phyloP scores from a whole-genome alignment of 2,888 invertebrate species.

The Campoplex nolae region DNA sequence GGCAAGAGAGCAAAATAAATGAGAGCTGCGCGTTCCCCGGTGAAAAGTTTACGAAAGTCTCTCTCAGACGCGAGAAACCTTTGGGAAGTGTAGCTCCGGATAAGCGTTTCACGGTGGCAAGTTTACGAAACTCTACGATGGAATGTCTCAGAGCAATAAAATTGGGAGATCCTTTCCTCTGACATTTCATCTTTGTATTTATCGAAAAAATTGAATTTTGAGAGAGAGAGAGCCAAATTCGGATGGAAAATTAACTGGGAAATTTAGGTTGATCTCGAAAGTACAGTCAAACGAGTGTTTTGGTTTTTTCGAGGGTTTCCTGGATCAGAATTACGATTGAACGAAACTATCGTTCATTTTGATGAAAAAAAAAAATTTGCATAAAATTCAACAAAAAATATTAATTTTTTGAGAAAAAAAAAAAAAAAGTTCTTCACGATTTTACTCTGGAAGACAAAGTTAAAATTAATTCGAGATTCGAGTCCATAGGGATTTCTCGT shows the following conservation, averaged over 20 bases:
- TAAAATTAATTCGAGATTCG: neutral
- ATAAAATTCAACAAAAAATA: neutral
- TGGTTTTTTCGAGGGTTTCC: neutral
- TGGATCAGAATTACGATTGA: neutral
- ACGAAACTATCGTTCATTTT: neutral
- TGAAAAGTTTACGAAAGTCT: slow-evolving; percentile 5
- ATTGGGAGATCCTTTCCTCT: neutral
- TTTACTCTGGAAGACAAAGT: neutral
- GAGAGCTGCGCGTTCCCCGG: neutral
- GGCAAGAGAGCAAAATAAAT: neutral
- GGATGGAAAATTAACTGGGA: neutral
- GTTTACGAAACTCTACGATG: slow-evolving; percentile 3
- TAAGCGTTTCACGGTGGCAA: slow-evolving; percentile 3
- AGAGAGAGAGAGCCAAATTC: neutral
- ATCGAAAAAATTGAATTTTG: neutral
- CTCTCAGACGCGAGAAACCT: neutral
- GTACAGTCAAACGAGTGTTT: neutral
- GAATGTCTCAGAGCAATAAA: slow-evolving; percentile 22
- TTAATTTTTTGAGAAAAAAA: neutral
- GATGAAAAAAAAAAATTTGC: too few relatives aligned
- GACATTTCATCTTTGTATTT: neutral
- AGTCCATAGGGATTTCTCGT: neutral
- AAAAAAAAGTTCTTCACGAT: neutral
- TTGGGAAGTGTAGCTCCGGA: neutral
- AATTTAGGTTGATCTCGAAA: neutral